Percentiles rank a stretch among this genome's conserved stretches.
phyloP scores from a whole-genome alignment of 2,113 vertebrate genomes.

The Upupa epops region DNA sequence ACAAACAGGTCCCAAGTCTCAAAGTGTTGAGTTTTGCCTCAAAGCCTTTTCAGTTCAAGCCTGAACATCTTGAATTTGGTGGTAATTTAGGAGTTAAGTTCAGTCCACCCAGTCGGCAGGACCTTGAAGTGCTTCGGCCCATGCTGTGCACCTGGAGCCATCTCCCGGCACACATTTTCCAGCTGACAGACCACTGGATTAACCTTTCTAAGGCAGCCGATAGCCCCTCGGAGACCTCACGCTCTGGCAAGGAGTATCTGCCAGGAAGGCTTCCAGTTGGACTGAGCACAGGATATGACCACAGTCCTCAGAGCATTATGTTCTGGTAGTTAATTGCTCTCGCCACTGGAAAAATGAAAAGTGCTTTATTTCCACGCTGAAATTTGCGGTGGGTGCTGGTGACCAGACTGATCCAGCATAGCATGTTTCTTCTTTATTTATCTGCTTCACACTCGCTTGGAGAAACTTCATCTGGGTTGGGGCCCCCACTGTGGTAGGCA shows the following conservation, averaged over 20 bases:
- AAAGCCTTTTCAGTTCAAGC: too few relatives aligned
- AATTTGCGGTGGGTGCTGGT: not conserved
- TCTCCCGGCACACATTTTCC: not conserved
- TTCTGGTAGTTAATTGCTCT: not conserved
- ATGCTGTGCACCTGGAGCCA: not conserved
- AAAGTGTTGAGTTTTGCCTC: too few relatives aligned
- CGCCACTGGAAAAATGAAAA: not conserved
- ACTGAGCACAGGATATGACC: not conserved
- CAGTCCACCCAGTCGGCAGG: not conserved
- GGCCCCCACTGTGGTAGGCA: not conserved
- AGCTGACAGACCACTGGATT: not conserved
- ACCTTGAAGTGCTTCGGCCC: not conserved
- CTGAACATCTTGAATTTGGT: not conserved
- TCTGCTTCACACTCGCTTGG: not conserved
- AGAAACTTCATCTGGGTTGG: not conserved
- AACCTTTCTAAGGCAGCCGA: not conserved
- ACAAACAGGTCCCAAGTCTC: not conserved
- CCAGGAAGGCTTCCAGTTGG: conserved; percentile 4
- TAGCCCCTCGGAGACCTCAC: not conserved
- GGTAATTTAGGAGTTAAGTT: not conserved
- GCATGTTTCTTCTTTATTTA: not conserved
- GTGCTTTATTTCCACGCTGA: not conserved
- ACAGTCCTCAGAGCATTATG: not conserved
- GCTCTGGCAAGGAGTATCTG: not conserved
- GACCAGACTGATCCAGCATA: not conserved